Base-by-base conservation (phyloP, 2,888 invertebrate species). In the Conistra vaccinii region DNA sequence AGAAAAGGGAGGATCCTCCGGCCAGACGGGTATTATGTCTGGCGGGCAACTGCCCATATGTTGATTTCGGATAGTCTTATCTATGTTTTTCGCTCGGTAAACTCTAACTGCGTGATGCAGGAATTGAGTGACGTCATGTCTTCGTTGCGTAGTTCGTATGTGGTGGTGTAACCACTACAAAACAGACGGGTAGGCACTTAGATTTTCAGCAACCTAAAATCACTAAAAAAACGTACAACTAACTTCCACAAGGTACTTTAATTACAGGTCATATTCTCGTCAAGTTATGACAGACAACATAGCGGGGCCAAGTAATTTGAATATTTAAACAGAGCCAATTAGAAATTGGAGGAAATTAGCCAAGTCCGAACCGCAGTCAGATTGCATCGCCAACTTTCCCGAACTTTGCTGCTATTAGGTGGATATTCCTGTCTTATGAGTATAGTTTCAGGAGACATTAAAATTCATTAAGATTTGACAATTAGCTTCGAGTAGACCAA, bases 301-400 rank as follows among this genome's bases (percentile, higher is more conserved):
- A 67, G 61, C 57, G 61, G 51, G 48, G 45, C 75, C 65, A 70
- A 78, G 70, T 70, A 68, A 76, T 76, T 72, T 73, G 60, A 73
- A 73, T 73, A 51, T 73, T 73, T 72, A 58, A 82, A 76, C 79
- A 72, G 63, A 73, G 61, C 45, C 63, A 68, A 80, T 73, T 71
- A 73, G 70, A 76, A 60, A 77, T 67, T 73, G 60, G 72, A 80
- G 68, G 32, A 71, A 76, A 76, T 79, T 79, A 78, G 69, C 70
- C 58, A 61, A 78, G 75, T 73, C 72, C 69, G 39, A 83, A 79
- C 65, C 60, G 17, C 76, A 73, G 55, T 42, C 60, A 79, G 45
- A 79, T 76, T 83, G 76, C 72, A 72, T 60, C 32, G 14, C 58
- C 32, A 74, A 69, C 57, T 70, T 62, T 42, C 42, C 20, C 10